Base-by-base conservation (phyloP, 2,888 invertebrate species). In the Philereme vetulata region DNA sequence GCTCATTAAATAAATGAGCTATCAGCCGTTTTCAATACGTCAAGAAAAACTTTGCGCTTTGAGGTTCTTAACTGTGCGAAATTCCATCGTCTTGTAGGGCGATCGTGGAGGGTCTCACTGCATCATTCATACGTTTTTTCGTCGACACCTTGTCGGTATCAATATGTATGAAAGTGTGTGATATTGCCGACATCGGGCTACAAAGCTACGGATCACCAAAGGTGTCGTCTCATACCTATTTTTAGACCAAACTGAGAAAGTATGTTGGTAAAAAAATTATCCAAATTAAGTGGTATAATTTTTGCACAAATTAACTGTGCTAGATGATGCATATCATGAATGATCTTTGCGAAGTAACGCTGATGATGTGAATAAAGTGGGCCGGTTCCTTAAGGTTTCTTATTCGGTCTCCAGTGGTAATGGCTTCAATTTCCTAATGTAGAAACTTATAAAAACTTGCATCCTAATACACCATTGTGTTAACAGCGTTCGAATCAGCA, bases 121-220 rank as follows among this genome's bases (percentile, higher is more conserved):
- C 86, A 91, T 92, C 86, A 91, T 91, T 91, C 90, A 92, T 88
- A 76, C 57, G 80, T 82, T 91, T 91, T 92, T 92, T 91, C 81
- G 79, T 74, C 75, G 80, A 88, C 91, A 90, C 90, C 90, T 88
- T 85, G 83, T 84, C 73, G 72, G 80, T 88, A 86, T 90, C 85
- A 88, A 88, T 90, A 88, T 90, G 87, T 88, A 90, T 88, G 83
- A 69, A 60, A 66, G 68, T 77, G 80, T 85, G 82, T 88, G 86
- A 87, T 80, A 80, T 78, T 70, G 84, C 84, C 88, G 86, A 80
- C 83, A 74, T 53, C 50, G 21, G 44, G 10, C 51, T 46, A 40
- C 57, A 52, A 44, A 53, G 46, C 53, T 56, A 44, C 56, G 35
- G 33, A 48, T 48, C 6, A 21, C 52, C 43, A 36, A 49, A 55